Percentiles rank a stretch among this genome's conserved stretches.
Evolutionary conservation across 2,888 invertebrate species (phyloP).

Genomic region (Tipula unca): DNA sequence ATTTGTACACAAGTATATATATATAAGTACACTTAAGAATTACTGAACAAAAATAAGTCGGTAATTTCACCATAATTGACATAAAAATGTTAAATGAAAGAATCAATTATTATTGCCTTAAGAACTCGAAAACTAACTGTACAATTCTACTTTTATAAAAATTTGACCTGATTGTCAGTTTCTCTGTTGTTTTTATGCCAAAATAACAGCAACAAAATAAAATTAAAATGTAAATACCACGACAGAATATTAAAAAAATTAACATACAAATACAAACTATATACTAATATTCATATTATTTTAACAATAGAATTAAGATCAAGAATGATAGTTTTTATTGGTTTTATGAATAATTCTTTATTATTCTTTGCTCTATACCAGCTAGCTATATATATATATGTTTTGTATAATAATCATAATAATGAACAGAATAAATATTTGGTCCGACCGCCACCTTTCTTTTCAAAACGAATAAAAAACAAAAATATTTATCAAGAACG

Average conservation of each 20-base stretch:
- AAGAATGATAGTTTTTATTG: not conserved
- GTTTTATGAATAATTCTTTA: not conserved
- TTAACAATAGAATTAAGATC: not conserved
- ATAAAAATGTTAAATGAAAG: not conserved
- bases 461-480: not conserved
- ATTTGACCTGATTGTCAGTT: constrained; percentile 14
- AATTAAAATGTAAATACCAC: not conserved
- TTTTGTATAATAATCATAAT: too few relatives aligned
- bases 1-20: not conserved
- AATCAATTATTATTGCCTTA: not conserved
- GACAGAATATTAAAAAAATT: not conserved
- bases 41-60: not conserved
- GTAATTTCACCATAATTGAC: not conserved
- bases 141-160: not conserved
- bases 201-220: not conserved
- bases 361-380: not conserved
- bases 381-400: too few relatives aligned
- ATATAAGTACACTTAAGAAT: not conserved
- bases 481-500: not conserved
- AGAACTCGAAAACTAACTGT: not conserved
- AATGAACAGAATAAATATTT: not conserved
- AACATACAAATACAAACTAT: not conserved
- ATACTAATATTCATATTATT: not conserved
- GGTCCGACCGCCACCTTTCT: not conserved
- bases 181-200: not conserved